Evolutionary conservation across 2,113 vertebrate genomes (phyloP).

Genomic region (Gallinago paraguaiae): DNA sequence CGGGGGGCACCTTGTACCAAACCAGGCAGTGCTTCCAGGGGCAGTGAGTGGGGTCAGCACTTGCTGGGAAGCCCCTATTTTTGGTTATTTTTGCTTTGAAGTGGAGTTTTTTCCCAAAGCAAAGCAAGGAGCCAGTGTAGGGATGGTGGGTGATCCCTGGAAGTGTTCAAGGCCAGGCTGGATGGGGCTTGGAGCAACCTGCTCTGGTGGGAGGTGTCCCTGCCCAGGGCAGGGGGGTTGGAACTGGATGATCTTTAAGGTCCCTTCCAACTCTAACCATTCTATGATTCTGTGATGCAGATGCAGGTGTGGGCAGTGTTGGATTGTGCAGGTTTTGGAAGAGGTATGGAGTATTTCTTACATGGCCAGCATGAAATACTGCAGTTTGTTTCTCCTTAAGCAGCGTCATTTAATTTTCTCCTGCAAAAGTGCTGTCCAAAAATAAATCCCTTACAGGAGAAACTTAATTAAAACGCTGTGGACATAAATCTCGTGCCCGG

Average conservation of each 20-base stretch:
- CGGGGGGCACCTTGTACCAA: background rate
- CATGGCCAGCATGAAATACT: background rate
- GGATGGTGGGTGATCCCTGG: background rate
- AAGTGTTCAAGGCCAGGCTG: too few species aligned
- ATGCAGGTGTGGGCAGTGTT: rapidly evolving
- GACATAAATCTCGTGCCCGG: background rate
- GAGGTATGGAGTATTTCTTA: background rate
- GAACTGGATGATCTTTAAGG: too few species aligned
- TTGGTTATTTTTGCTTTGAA: background rate
- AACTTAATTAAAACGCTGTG: background rate
- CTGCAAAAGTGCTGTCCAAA: background rate
- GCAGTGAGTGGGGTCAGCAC: background rate
- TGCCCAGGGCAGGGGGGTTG: too few species aligned
- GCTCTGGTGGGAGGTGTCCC: too few species aligned
- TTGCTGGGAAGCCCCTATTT: background rate
- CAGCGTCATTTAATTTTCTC: background rate
- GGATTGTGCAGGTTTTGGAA: background rate
- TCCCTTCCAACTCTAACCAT: too few species aligned
- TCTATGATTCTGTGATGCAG: background rate
- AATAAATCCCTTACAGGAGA: background rate
- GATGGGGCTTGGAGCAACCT: too few species aligned
- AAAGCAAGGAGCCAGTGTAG: rapidly evolving
- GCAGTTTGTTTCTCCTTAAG: background rate
- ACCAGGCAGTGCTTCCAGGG: background rate
- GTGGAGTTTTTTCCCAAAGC: background rate